Conservation (phyloP, 2,888 invertebrate species). For the Melieria picta region DNA sequence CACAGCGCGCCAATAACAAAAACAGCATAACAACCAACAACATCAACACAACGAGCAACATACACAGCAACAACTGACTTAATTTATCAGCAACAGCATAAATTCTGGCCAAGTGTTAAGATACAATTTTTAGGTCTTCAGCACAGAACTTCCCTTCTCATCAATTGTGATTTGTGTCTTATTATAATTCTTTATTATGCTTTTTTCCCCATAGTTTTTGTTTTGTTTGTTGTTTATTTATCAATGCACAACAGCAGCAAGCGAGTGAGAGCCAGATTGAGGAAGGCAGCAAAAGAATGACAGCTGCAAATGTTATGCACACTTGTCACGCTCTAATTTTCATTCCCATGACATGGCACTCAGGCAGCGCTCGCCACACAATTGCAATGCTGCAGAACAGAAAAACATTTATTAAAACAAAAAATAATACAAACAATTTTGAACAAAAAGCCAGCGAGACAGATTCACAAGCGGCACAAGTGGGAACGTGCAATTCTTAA, state of each 20-base stretch:
- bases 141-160: conserved; percentile 7
- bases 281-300: neutral
- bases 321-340: conserved; percentile 51
- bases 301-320: conserved; percentile 31
- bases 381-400: conserved; percentile 8
- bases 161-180: neutral
- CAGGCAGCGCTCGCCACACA: conserved; percentile 10
- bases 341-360: conserved; percentile 48
- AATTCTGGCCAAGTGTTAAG: neutral
- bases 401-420: neutral
- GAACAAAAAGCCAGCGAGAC: too few species aligned
- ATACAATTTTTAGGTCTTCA: conserved; percentile 13
- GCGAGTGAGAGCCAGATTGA: too few species aligned
- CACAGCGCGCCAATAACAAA: too few species aligned
- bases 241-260: neutral
- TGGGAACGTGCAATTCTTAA: too few species aligned
- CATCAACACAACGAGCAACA: too few species aligned
- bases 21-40: too few species aligned
- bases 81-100: neutral
- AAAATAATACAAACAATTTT: too few species aligned
- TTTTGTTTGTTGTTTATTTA: neutral
- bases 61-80: neutral
- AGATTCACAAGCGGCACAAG: too few species aligned
- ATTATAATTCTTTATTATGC: neutral
- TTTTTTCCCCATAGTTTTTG: neutral